phyloP scores from a whole-genome alignment of 2,113 vertebrate species.

The Syngnathus floridae region DNA sequence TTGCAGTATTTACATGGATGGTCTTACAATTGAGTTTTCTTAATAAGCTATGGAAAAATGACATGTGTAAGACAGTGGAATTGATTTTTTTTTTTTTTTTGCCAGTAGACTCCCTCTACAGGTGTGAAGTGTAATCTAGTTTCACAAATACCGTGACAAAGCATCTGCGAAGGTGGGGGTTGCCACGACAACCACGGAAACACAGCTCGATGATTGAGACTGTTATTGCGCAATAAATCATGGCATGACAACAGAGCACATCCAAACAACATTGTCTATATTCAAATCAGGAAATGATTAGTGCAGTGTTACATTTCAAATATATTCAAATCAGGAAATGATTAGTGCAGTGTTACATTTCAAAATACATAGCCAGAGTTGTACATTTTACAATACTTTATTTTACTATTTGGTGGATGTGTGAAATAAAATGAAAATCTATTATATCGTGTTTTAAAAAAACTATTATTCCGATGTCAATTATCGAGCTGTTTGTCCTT shows the following conservation, averaged over 20 bases:
- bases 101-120: not conserved
- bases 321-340: not conserved
- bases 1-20: not conserved
- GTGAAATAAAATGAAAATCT: no score
- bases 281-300: not conserved
- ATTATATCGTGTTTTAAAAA: no score
- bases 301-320: not conserved
- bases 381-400: no score
- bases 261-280: not conserved
- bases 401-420: no score
- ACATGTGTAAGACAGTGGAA: not conserved
- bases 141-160: not conserved
- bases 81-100: not conserved
- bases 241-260: not conserved
- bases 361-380: no score
- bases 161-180: not conserved
- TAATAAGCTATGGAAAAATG: no score
- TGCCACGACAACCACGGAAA: not conserved
- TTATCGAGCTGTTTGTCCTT: conserved; percentile 58
- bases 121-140: not conserved
- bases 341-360: not conserved
- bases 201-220: not conserved
- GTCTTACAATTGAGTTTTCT: not conserved
- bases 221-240: not conserved
- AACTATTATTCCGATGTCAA: not conserved